A percentile compares a stretch with the other conserved stretches of the same genome.
phyloP scores from a whole-genome alignment of 1,140 invertebrate species.

The Cherax quadricarinatus region DNA sequence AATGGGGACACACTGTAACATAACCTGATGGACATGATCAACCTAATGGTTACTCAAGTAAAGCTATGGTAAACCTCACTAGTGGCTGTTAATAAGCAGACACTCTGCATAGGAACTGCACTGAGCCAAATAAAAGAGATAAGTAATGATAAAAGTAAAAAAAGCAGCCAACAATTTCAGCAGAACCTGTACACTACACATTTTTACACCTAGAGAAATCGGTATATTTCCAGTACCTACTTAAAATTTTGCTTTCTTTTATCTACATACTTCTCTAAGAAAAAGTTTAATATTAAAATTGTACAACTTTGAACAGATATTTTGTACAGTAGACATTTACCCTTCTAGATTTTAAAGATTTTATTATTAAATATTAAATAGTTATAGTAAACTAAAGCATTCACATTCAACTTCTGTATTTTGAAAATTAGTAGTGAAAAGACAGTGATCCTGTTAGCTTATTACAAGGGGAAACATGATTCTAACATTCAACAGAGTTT shows the following conservation, averaged over 20 bases:
- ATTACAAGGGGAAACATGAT: slow-evolving; percentile 36
- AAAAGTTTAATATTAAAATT: slow-evolving; percentile 59
- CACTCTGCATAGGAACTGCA: slow-evolving; percentile 67
- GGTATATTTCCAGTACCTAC: slow-evolving; percentile 22
- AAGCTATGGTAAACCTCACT: slow-evolving; percentile 69
- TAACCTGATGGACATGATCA: slow-evolving; percentile 45
- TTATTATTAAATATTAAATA: slow-evolving; percentile 35
- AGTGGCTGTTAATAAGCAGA: slow-evolving; percentile 67
- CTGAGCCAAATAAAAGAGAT: slow-evolving; percentile 50
- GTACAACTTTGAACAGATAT: slow-evolving; percentile 64
- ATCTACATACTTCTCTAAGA: slow-evolving; percentile 48
- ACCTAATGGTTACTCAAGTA: slow-evolving; percentile 58
- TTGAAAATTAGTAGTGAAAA: slow-evolving; percentile 38
- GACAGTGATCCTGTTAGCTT: slow-evolving; percentile 45
- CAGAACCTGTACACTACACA: slow-evolving; percentile 7
- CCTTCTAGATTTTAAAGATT: slow-evolving; percentile 38
- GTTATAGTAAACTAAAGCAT: slow-evolving; percentile 9
- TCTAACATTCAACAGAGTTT: slow-evolving; percentile 30
- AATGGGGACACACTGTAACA: background rate
- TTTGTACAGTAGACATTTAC: slow-evolving; percentile 63
- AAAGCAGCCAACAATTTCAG: slow-evolving; percentile 15
- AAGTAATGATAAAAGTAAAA: slow-evolving; percentile 43
- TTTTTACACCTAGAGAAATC: slow-evolving; percentile 39
- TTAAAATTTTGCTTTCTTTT: slow-evolving; percentile 51
- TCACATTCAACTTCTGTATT: slow-evolving; percentile 7